These are phyloP conservation scores for Pampusana beccarii DNA, from an alignment of 2,113 vertebrate species.

Conservation along the genomic window DNA sequence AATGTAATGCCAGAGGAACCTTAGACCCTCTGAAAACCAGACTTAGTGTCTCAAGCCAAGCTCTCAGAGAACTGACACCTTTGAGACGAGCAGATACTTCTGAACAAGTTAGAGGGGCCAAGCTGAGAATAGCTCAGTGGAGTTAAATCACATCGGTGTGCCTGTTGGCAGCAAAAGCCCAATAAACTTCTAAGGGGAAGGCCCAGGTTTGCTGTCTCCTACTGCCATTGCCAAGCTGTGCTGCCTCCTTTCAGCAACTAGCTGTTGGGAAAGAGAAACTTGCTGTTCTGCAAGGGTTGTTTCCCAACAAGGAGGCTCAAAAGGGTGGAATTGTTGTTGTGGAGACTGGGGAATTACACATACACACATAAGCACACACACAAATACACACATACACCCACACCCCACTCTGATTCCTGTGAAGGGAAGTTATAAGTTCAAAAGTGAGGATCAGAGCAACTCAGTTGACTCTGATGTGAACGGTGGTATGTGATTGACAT, in stretches of 20 bases:
- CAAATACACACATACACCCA: background rate
- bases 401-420: background rate
- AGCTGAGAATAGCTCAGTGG: background rate
- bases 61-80: background rate
- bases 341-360: background rate
- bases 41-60: background rate
- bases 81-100: background rate
- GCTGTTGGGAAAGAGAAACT: constrained; percentile 55
- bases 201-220: constrained; percentile 18
- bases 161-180: background rate
- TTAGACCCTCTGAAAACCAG: background rate
- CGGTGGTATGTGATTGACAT: constrained; percentile 19
- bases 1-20: background rate
- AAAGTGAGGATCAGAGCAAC: constrained; percentile 9
- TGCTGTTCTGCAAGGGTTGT: constrained; percentile 14
- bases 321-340: constrained; percentile 44
- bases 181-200: background rate
- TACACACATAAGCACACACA: background rate
- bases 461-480: constrained; percentile 5
- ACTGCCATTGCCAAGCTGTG: background rate
- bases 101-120: background rate
- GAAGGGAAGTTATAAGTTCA: constrained; percentile 45
- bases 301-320: constrained; percentile 34
- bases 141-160: background rate
- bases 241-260: constrained; percentile 32